phyloP scores from a whole-genome alignment of 2,888 invertebrate species.

The Diploptera punctata region DNA sequence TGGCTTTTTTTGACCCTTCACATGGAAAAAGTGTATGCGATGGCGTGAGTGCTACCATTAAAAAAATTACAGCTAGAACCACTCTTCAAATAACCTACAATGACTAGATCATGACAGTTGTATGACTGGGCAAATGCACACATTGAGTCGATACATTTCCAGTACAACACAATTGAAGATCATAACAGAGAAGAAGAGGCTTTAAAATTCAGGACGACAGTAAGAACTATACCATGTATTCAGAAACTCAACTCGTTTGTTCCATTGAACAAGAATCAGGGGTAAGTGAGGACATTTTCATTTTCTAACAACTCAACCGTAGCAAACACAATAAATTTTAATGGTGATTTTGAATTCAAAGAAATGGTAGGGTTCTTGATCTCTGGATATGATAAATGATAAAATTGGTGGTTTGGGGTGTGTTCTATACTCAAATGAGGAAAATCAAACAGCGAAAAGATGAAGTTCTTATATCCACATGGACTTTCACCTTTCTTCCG shows the following conservation, averaged over 20 bases:
- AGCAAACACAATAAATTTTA: too few relatives aligned
- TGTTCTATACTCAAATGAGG: slow-evolving; percentile 1
- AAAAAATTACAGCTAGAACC: slow-evolving; percentile 21
- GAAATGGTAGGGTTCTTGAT: slow-evolving; percentile 15
- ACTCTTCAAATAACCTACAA: slow-evolving; percentile 36
- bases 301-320: slow-evolving; percentile 1
- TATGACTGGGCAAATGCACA: slow-evolving; percentile 34
- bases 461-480: slow-evolving; percentile 24
- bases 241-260: slow-evolving; percentile 21
- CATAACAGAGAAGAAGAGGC: slow-evolving; percentile 14
- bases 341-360: background rate
- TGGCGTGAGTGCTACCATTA: background rate
- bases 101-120: slow-evolving; percentile 35
- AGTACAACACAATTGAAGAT: slow-evolving; percentile 24
- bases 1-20: too few relatives aligned
- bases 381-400: slow-evolving; percentile 4
- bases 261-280: background rate
- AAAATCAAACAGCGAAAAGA: slow-evolving; percentile 18
- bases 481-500: slow-evolving; percentile 5
- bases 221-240: slow-evolving; percentile 17
- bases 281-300: background rate
- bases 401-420: slow-evolving; percentile 22
- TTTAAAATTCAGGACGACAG: slow-evolving; percentile 2
- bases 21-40: too few relatives aligned
- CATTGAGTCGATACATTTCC: slow-evolving; percentile 8